A percentile compares a stretch with the other conserved stretches of the same genome.
These are phyloP conservation scores for Bostrychus sinensis DNA, from an alignment of 2,113 vertebrate species.

Conservation along the genomic window DNA sequence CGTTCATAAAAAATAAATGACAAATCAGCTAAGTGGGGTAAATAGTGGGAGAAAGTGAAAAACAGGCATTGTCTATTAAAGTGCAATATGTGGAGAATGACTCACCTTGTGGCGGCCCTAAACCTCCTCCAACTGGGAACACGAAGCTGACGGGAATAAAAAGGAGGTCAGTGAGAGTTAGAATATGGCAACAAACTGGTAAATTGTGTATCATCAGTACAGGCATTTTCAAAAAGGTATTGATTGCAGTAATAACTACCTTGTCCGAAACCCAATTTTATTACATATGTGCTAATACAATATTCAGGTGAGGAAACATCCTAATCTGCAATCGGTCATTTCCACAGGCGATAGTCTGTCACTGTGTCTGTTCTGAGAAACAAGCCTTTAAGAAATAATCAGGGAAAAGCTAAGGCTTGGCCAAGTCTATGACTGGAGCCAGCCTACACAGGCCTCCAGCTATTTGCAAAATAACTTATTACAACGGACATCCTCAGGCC, in stretches of 20 bases:
- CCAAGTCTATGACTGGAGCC: constrained; percentile 43
- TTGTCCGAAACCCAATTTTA: neutral
- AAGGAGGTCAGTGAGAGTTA: constrained; percentile 55
- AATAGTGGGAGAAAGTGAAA: too few species aligned
- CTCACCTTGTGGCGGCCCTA: constrained; percentile 94
- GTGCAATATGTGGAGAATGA: constrained; percentile 21
- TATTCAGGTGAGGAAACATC: neutral
- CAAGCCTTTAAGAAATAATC: constrained; percentile 49
- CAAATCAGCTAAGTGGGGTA: neutral
- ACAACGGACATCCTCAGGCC: constrained; percentile 30
- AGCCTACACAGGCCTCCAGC: constrained; percentile 61
- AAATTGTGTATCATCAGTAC: neutral
- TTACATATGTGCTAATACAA: neutral
- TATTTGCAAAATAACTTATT: constrained; percentile 58
- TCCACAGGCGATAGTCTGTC: constrained; percentile 22
- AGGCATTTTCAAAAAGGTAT: neutral
- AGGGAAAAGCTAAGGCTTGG: constrained; percentile 20
- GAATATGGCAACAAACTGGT: neutral
- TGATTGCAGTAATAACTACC: neutral
- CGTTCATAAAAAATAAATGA: neutral
- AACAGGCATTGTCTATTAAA: neutral
- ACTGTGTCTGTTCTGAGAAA: constrained; percentile 33
- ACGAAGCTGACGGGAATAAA: constrained; percentile 84
- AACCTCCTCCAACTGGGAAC: constrained; percentile 90
- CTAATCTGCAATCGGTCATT: neutral